Conservation (phyloP, 2,113 vertebrate species). For the Oncorhynchus kisutch region DNA sequence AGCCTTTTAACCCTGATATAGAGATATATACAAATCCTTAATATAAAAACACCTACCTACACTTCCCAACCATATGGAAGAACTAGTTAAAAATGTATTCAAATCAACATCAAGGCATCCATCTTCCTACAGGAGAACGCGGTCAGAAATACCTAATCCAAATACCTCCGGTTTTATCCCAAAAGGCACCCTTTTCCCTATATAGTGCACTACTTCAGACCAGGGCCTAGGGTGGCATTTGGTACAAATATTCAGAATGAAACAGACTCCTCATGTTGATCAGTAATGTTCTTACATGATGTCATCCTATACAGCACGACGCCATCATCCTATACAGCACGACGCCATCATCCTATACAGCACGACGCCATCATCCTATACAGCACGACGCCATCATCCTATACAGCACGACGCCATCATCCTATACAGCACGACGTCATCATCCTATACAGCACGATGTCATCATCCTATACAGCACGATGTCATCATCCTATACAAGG, state of each 20-base stretch:
- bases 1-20: background rate
- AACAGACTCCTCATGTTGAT: background rate
- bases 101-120: slow-evolving; percentile 48
- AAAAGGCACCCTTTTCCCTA: background rate
- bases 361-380: slow-evolving; percentile 50
- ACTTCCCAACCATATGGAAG: slow-evolving; percentile 36
- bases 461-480: too few relatives aligned
- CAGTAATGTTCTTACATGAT: background rate
- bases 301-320: too few relatives aligned
- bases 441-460: too few relatives aligned
- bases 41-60: slow-evolving; percentile 52
- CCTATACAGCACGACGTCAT: too few relatives aligned
- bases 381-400: background rate
- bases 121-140: slow-evolving; percentile 31
- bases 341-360: slow-evolving; percentile 26
- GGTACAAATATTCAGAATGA: background rate
- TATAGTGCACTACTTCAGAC: background rate
- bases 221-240: background rate
- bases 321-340: too few relatives aligned
- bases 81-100: slow-evolving; percentile 50
- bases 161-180: background rate
- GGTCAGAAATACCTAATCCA: background rate
- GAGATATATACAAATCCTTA: slow-evolving; percentile 33
- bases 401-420: too few relatives aligned
- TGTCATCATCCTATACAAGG: slow-evolving; percentile 28